Evolutionary conservation across 2,888 invertebrate species (phyloP).

Genomic region (Dioctria linearis): DNA sequence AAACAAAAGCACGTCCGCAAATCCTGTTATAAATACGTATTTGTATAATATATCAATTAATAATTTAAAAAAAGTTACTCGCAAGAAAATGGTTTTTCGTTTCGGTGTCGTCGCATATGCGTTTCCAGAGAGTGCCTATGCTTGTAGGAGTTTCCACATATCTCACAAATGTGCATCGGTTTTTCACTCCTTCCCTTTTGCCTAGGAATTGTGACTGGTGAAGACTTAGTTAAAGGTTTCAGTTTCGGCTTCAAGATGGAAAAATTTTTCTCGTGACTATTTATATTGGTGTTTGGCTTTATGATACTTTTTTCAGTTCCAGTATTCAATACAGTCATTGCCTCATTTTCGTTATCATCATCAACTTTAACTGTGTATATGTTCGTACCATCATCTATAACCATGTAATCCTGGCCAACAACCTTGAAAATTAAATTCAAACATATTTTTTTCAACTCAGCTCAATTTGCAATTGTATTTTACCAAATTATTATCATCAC

Average conservation of each 20-base stretch:
- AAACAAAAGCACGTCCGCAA: constrained; percentile 68
- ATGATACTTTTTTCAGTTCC: too few relatives aligned
- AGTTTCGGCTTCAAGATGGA: neutral
- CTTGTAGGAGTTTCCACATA: constrained; percentile 70
- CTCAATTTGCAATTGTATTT: neutral
- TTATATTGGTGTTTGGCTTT: too few relatives aligned
- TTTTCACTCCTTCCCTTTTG: neutral
- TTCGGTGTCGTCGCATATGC: constrained; percentile 69
- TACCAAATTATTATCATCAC: constrained; percentile 1
- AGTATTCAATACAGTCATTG: neutral
- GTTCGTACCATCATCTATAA: constrained; percentile 18
- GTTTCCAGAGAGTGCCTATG: constrained; percentile 68
- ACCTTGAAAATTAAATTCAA: neutral
- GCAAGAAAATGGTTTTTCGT: constrained; percentile 69
- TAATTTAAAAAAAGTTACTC: constrained; percentile 64
- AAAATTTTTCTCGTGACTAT: too few relatives aligned
- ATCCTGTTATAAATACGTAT: constrained; percentile 62
- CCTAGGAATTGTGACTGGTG: neutral
- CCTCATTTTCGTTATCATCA: neutral
- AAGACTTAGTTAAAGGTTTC: neutral
- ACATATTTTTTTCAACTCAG: neutral
- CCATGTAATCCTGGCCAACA: neutral
- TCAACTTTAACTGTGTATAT: constrained; percentile 6
- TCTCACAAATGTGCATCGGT: constrained; percentile 65
- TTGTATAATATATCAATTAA: neutral